phyloP scores from a whole-genome alignment of 2,888 invertebrate species.

The Noctua janthina region DNA sequence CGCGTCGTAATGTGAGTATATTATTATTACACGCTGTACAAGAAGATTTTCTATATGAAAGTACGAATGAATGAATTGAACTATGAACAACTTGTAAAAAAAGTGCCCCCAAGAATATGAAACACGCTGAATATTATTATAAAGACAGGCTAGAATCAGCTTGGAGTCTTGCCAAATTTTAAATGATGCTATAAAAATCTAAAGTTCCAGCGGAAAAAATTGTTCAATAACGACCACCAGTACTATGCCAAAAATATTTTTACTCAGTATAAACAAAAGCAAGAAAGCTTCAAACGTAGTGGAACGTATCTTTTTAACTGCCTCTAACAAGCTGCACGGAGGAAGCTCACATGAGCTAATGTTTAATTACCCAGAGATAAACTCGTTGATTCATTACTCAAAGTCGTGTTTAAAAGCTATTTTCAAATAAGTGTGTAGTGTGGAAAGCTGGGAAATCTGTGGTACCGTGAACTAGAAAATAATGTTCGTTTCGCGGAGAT shows the following conservation, averaged over 20 bases:
- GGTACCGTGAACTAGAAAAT: slow-evolving; percentile 38
- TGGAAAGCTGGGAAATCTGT: slow-evolving; percentile 41
- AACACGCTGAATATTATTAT: slow-evolving; percentile 80
- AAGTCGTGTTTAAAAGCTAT: slow-evolving; percentile 48
- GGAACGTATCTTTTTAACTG: slow-evolving; percentile 63
- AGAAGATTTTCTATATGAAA: neutral
- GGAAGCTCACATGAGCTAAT: slow-evolving; percentile 50
- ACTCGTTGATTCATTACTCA: slow-evolving; percentile 62
- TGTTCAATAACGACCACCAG: slow-evolving; percentile 74
- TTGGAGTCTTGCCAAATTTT: slow-evolving; percentile 84
- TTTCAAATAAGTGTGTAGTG: slow-evolving; percentile 58
- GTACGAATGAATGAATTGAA: slow-evolving; percentile 6
- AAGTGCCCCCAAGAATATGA: slow-evolving; percentile 63
- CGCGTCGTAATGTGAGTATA: neutral
- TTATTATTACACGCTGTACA: neutral
- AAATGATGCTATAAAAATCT: slow-evolving; percentile 86
- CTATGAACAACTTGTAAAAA: neutral
- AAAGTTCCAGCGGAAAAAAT: slow-evolving; percentile 83
- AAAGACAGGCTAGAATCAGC: slow-evolving; percentile 77
- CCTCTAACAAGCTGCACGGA: slow-evolving; percentile 44
- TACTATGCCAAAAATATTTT: slow-evolving; percentile 82
- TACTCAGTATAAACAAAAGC: slow-evolving; percentile 79
- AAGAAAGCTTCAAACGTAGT: slow-evolving; percentile 66
- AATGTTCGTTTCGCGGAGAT: slow-evolving; percentile 21
- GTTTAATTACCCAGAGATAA: slow-evolving; percentile 58